These are phyloP conservation scores for Sycophila texana DNA, from an alignment of 2,888 invertebrate genomes.

Conservation along the genomic window DNA sequence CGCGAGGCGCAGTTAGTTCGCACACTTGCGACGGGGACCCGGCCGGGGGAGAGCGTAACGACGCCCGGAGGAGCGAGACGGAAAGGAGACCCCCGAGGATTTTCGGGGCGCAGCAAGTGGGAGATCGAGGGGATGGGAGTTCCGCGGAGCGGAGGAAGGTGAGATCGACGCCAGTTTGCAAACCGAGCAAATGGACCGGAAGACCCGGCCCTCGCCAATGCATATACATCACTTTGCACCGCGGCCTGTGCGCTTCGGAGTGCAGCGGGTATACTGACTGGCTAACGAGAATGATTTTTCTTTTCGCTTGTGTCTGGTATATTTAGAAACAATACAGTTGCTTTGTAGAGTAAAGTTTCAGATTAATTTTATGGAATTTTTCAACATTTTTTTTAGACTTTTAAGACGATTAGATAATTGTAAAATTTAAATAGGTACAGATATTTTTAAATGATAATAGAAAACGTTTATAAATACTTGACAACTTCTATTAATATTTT, in stretches of 20 bases:
- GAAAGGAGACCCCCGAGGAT: slow-evolving; percentile 46
- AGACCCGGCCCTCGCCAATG: slow-evolving; percentile 56
- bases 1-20: slow-evolving; percentile 18
- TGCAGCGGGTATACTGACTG: too few species aligned
- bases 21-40: slow-evolving; percentile 27
- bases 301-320: too few species aligned
- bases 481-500: too few species aligned
- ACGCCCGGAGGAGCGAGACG: slow-evolving; percentile 2
- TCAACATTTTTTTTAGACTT: too few species aligned
- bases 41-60: slow-evolving; percentile 18
- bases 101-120: slow-evolving; percentile 5
- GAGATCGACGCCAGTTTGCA: slow-evolving; percentile 70
- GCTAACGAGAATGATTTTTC: too few species aligned
- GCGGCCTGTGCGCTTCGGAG: neutral
- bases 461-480: too few species aligned
- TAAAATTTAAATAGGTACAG: too few species aligned
- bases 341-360: too few species aligned
- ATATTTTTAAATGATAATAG: too few species aligned
- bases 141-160: slow-evolving; percentile 53
- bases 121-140: slow-evolving; percentile 31
- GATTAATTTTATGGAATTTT: too few species aligned
- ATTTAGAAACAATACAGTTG: too few species aligned
- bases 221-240: neutral
- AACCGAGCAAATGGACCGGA: slow-evolving; percentile 75
- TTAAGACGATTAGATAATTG: too few species aligned